Base-by-base conservation (phyloP, 2,888 invertebrate species). In the Orthosia gothica region DNA sequence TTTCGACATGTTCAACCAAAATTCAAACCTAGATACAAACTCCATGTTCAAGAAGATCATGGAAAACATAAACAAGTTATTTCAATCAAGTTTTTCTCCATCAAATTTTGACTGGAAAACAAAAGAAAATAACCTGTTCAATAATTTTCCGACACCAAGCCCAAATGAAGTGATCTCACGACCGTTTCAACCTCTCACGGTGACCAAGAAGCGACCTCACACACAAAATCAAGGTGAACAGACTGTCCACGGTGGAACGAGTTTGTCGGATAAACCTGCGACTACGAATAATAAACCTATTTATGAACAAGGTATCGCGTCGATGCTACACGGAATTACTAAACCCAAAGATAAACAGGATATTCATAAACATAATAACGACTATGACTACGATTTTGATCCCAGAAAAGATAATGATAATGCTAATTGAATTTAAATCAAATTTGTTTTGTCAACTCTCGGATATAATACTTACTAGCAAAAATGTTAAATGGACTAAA, bases 141-240 rank as follows among this genome's bases (percentile, higher is more conserved):
- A 70, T 32, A 12, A 40, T 54, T 64, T 70, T 58, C 55, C 52
- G 4, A 47, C 12, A 11, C 20, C 64, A 47, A 64, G 23, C 13
- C 45, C 50, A 26, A 58, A 57, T 23, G 65, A 52, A 67, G 45
- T 52, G 16, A 63, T 54, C 40, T 66, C 61, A 16, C 58, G n/a
- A 45, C 64, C 70, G 26, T 69, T 71, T 77, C 71, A 58, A 80
- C 64, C 63, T 83, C 57, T 32, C 70, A 64, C 59, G 32, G 70
- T 69, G 55, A 74, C 59, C 81, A 73, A 64, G 57, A 69, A 23
- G 23, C 83, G 66, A 78, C 75, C 86, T 79, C 74, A 72, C 64
- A 52, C 50, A 70, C 72, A 70, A 67, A 40, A 79, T 74, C 86
- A 86, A 87, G 86, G 87, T 84, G 67, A 84, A 58, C 62, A 49